Evolutionary conservation across 1,140 invertebrate genomes (phyloP), one percentile per base, ranked within the genome.

Genomic region (Leptopilina clavipes): DNA sequence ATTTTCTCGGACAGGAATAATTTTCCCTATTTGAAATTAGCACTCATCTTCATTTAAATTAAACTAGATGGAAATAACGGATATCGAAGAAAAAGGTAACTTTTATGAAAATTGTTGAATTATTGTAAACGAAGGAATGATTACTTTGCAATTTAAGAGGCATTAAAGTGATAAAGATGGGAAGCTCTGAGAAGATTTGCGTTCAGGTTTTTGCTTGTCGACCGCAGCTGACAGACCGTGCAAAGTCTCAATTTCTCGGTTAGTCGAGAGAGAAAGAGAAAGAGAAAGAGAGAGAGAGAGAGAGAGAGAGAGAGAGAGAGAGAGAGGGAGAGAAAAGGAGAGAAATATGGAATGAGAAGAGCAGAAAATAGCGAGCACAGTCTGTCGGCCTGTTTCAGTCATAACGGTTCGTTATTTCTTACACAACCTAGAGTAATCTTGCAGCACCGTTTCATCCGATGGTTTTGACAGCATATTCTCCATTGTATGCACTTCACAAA

Each of bases 181-280:
- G 59, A 65, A 65, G 59, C 59, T n/a, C 12, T 31, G 59, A 22
- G 59, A 65, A 65, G 59, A 65, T 65, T 65, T 37, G 59, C 25
- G 59, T 37, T 31, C 59, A 31, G 59, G 59, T 65, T 65, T 65
- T 65, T 65, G 70, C 56, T 31, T 44, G 52, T 71, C 56, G 59
- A 70, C 43, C 75, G 45, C 44, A 74, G 81, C 82, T 82, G 82
- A 83, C 82, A 82, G 72, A 43, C 72, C 78, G 70, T 65, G 59
- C 25, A 65, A 31, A 65, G 25, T 65, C 22, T 65, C 59, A 82
- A 77, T 17, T 74, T 65, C 17, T 48, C 72, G 73, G 22, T 44
- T 12, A 72, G 37, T 3, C 0, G 45, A 70, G 72, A 81, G 59
- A 54, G 14, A 43, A 14, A 71, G 5, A 40, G 31, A 45, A 8